Base-by-base conservation (phyloP, 1,140 invertebrate genomes). In the Bathynomus jamesi region DNA sequence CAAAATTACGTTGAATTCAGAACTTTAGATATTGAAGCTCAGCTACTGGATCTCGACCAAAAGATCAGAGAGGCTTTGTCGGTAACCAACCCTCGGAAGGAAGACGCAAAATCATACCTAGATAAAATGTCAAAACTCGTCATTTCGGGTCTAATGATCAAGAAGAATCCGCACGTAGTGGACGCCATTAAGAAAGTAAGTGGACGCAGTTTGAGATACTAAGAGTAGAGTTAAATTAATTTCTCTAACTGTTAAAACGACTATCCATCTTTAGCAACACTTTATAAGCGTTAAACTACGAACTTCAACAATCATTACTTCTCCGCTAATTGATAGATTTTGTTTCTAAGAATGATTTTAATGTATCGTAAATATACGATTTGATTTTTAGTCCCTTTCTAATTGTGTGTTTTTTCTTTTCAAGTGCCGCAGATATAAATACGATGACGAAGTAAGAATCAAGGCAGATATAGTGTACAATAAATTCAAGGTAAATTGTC, bases 121-220 rank as follows among this genome's bases (percentile, higher is more conserved):
- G 75, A 76, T 24, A 70, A 32, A 17, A 76, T 76, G 75, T 73
- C 72, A n/a, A 76, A 76, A 61, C 70, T 76, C 28, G 75, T 76
- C 24, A 73, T 76, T 24, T 76, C 75, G 27, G 75, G 75, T 11
- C 70, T 76, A 11, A 76, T 76, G 75, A 46, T 76, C 3, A 76
- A 76, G 68, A 76, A 76, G 61, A 76, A 76, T 70, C 75, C 75
- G 31, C 75, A 76, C 64, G 75, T 76, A 31, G 75, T 76, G 24
- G 75, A 76, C 68, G 75, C 75, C 31, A 76, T 76, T 60, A 76
- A 70, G 65, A 76, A 76, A 46, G 75, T 76, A 65, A 69, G 69
- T 5, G 13, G 21, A 63, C 11, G 7, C 21, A 7, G 5, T 11
- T 63, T 8, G 7, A 28, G 7, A 63, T 21, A 63, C 21, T 21